phyloP scores from a whole-genome alignment of 2,797 vertebrate species.

The Diplodus puntazzo region DNA sequence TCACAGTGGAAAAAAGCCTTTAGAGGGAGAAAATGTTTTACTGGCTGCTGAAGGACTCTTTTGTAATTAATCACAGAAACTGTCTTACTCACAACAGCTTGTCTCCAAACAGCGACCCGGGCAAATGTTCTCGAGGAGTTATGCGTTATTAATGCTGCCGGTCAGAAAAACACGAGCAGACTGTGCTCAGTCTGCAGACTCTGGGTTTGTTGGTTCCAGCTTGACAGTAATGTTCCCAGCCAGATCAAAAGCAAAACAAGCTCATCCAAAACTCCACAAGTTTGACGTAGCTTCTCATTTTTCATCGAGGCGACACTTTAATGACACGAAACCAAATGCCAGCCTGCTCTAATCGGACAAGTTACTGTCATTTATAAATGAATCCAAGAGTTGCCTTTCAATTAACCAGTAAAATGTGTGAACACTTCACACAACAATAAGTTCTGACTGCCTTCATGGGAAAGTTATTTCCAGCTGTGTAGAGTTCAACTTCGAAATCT shows the following conservation, averaged over 20 bases:
- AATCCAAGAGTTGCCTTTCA: neutral
- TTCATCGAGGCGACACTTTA: slow-evolving; percentile 11
- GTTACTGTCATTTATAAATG: neutral
- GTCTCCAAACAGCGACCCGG: slow-evolving; percentile 28
- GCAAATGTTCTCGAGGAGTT: slow-evolving; percentile 33
- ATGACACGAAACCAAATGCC: slow-evolving; percentile 15
- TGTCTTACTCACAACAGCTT: slow-evolving; percentile 35
- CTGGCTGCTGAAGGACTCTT: slow-evolving; percentile 12
- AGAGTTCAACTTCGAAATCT: slow-evolving; percentile 7
- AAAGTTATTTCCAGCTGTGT: slow-evolving; percentile 18
- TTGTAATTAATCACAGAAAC: slow-evolving; percentile 49
- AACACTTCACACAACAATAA: neutral
- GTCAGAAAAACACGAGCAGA: slow-evolving; percentile 52
- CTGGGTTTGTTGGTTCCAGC: slow-evolving; percentile 27
- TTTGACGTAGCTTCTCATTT: slow-evolving; percentile 29
- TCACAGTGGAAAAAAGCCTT: neutral
- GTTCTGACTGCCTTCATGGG: neutral
- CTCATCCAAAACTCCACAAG: neutral
- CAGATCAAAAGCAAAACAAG: slow-evolving; percentile 55
- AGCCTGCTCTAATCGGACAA: neutral
- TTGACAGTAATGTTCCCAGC: slow-evolving; percentile 41
- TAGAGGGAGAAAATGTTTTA: slow-evolving; percentile 1
- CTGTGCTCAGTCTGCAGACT: slow-evolving; percentile 34
- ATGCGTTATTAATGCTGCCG: slow-evolving; percentile 44
- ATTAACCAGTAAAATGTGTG: neutral